Evolutionary conservation across 2,888 invertebrate species (phyloP).

Genomic region (Tipula confusa): DNA sequence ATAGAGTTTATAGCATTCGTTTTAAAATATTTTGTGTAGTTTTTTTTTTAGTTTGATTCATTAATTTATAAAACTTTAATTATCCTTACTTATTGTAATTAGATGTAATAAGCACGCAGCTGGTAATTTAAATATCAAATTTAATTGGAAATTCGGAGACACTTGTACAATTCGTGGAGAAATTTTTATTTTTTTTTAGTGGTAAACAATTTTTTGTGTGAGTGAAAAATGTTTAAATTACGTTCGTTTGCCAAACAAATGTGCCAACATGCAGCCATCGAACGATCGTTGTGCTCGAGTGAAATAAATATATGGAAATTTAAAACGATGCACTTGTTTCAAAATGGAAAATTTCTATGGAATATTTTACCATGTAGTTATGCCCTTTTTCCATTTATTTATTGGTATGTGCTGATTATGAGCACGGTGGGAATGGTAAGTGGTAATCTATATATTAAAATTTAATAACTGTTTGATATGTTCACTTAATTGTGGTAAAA

Average conservation of each 20-base stretch:
- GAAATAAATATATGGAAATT: constrained; percentile 7
- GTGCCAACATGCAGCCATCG: constrained; percentile 32
- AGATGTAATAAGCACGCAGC: background rate
- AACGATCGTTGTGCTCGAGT: background rate
- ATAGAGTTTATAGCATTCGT: background rate
- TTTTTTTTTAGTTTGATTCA: background rate
- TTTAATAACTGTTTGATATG: background rate
- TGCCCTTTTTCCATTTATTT: constrained; percentile 40
- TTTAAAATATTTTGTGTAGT: constrained; percentile 13
- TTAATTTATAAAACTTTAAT: background rate
- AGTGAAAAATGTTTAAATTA: constrained; percentile 34
- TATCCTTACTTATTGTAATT: background rate
- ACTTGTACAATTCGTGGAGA: background rate
- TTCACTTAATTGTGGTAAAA: no score
- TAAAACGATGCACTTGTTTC: background rate
- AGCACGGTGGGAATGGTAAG: constrained; percentile 40
- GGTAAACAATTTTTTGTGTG: background rate
- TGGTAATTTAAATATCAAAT: background rate
- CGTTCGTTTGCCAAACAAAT: constrained; percentile 33
- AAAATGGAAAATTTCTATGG: background rate
- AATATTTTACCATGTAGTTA: constrained; percentile 36
- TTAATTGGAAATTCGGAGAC: background rate
- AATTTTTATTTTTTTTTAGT: background rate
- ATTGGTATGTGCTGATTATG: constrained; percentile 39
- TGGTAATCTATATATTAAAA: no score